Conservation (phyloP, 2,888 invertebrate genomes). For the Apeira syringaria region DNA sequence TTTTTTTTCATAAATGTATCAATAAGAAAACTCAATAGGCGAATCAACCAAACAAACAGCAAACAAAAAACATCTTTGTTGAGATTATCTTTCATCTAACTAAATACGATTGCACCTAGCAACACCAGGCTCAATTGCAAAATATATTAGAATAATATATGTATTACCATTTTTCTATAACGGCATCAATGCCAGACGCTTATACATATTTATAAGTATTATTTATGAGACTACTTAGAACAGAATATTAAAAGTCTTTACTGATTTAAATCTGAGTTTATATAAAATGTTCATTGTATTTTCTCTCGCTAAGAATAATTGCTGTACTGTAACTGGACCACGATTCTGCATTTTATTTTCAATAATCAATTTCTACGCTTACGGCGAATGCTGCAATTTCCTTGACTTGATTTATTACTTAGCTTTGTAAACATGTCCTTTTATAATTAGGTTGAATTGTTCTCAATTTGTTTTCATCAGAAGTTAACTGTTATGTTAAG, state of each 20-base stretch:
- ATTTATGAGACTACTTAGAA: constrained; percentile 69
- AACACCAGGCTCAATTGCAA: constrained; percentile 1
- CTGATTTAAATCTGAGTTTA: constrained; percentile 63
- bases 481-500: not conserved
- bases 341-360: constrained; percentile 56
- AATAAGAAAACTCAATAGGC: too few species aligned
- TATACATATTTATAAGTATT: constrained; percentile 73
- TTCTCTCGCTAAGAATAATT: constrained; percentile 62
- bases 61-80: too few species aligned
- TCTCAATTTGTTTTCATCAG: not conserved
- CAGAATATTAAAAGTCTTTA: constrained; percentile 59
- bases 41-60: too few species aligned
- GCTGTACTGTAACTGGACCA: constrained; percentile 51
- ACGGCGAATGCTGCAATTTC: constrained; percentile 47
- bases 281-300: constrained; percentile 63
- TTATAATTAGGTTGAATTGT: constrained; percentile 18
- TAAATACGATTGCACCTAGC: not conserved
- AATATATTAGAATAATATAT: constrained; percentile 36
- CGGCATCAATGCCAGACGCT: constrained; percentile 56
- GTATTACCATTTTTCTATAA: constrained; percentile 65
- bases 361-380: constrained; percentile 57
- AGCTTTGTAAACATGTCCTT: constrained; percentile 31
- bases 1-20: too few species aligned
- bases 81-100: too few species aligned
- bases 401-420: constrained; percentile 48